Evolutionary conservation across 2,113 vertebrate species (phyloP).

Genomic region (Psittacus erithacus): DNA sequence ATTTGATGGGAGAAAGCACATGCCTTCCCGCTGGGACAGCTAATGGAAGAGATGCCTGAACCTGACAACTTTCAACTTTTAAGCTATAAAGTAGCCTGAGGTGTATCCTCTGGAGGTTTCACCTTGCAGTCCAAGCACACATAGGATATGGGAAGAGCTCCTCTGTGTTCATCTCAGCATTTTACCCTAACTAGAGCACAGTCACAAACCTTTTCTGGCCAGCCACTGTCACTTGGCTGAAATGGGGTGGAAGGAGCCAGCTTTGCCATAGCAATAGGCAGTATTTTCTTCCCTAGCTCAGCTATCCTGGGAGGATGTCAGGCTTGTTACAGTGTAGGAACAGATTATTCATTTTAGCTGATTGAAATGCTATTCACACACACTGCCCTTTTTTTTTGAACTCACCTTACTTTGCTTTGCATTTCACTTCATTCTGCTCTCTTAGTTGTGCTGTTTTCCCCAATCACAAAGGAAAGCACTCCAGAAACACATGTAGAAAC

Average conservation of each 20-base stretch:
- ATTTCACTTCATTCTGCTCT: background rate
- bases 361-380: background rate
- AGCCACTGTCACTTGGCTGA: background rate
- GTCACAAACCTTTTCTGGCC: background rate
- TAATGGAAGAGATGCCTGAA: background rate
- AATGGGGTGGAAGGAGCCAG: background rate
- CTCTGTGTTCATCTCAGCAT: background rate
- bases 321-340: background rate
- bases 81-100: background rate
- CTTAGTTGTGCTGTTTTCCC: background rate
- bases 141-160: background rate
- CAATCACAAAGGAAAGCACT: background rate
- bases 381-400: background rate
- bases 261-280: background rate
- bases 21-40: background rate
- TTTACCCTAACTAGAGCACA: background rate
- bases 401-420: background rate
- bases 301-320: background rate
- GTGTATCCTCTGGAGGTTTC: background rate
- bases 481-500: background rate
- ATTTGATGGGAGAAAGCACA: background rate
- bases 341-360: background rate
- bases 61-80: background rate
- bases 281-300: background rate
- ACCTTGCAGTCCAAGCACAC: background rate